phyloP scores from a whole-genome alignment of 2,888 invertebrate species.

The Brenthis hecate region DNA sequence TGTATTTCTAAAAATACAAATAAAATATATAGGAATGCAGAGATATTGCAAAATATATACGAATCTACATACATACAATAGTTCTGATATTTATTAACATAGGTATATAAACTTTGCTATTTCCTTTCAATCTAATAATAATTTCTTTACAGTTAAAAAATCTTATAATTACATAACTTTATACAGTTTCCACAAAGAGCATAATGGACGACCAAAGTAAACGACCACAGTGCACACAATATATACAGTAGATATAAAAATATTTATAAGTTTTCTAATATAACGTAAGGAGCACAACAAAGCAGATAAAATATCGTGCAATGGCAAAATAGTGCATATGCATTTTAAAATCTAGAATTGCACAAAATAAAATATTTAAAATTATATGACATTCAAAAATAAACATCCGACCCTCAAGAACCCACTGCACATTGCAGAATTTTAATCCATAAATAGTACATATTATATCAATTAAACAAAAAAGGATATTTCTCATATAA shows the following conservation, averaged over 20 bases:
- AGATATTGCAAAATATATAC: conserved; percentile 9
- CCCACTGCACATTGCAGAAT: not conserved
- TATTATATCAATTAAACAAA: too few relatives aligned
- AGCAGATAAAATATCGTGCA: conserved; percentile 17
- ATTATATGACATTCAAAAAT: not conserved
- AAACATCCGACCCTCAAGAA: not conserved
- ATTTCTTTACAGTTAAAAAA: conserved; percentile 37
- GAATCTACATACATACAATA: not conserved
- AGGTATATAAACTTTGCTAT: conserved; percentile 38
- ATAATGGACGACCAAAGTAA: conserved; percentile 33
- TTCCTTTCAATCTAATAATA: conserved; percentile 24
- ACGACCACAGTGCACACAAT: conserved; percentile 12
- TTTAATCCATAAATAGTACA: not conserved
- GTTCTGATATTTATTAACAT: not conserved
- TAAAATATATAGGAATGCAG: conserved; percentile 4
- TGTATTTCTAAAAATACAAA: not conserved
- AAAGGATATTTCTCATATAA: not conserved
- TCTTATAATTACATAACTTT: conserved; percentile 33
- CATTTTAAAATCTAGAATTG: conserved; percentile 21
- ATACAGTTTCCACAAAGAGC: conserved; percentile 22
- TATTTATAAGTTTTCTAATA: conserved; percentile 1
- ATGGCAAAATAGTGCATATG: conserved; percentile 27
- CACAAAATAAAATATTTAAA: conserved; percentile 20
- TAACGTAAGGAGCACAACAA: conserved; percentile 12
- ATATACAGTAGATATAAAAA: conserved; percentile 10